Conservation (phyloP, 2,797 vertebrate genomes). For the Peromyscus melanophrys region DNA sequence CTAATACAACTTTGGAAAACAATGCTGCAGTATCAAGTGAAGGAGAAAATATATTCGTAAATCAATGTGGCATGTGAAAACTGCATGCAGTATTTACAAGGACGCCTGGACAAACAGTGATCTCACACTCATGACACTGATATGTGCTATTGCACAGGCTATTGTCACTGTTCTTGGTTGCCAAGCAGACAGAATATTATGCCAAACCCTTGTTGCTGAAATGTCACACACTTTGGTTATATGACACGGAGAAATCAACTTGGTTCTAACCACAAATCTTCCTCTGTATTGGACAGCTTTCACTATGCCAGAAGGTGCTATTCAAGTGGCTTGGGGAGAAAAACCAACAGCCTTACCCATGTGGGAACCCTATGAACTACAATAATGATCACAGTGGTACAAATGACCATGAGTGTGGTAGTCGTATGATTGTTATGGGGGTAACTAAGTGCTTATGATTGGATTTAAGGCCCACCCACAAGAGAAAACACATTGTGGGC, state of each 20-base stretch:
- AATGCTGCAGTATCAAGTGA: background rate
- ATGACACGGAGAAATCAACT: background rate
- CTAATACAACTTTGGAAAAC: background rate
- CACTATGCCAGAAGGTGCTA: background rate
- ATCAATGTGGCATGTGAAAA: background rate
- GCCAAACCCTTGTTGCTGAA: background rate
- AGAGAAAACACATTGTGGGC: background rate
- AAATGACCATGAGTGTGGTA: background rate
- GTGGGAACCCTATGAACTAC: background rate
- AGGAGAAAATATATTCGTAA: background rate
- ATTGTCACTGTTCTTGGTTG: background rate
- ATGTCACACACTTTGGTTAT: background rate
- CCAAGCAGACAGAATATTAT: background rate
- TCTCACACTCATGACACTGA: background rate
- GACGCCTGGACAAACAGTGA: background rate
- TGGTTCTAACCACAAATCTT: background rate
- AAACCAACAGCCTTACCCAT: background rate
- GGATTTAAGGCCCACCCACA: background rate
- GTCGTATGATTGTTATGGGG: background rate
- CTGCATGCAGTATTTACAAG: background rate
- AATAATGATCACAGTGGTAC: background rate
- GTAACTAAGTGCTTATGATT: background rate
- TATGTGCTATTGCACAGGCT: background rate
- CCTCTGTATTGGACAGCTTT: background rate
- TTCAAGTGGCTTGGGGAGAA: background rate